These are phyloP conservation scores for Spialia ferax DNA, from an alignment of 2,888 invertebrate genomes.

Conservation along the genomic window DNA sequence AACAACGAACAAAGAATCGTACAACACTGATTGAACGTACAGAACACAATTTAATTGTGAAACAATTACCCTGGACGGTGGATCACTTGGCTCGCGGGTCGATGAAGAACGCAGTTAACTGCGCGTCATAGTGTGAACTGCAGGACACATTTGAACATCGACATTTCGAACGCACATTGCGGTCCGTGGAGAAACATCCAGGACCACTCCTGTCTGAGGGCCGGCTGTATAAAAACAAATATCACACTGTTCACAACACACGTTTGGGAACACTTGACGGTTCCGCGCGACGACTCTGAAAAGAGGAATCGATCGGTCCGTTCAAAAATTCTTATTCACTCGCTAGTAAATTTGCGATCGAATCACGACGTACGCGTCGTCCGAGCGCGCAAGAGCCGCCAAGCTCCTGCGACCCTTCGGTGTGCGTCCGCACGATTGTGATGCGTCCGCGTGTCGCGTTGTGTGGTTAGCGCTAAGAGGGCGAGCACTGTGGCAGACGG, in stretches of 20 bases:
- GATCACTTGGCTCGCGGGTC: slow-evolving; percentile 15
- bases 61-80: slow-evolving; percentile 15
- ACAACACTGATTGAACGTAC: neutral
- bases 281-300: neutral
- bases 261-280: neutral
- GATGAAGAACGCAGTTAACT: slow-evolving; percentile 15
- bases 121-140: slow-evolving; percentile 14
- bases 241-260: neutral
- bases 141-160: slow-evolving; percentile 9
- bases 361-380: neutral
- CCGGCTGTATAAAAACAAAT: slow-evolving; percentile 12
- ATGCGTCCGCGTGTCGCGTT: too few species aligned
- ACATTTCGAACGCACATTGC: slow-evolving; percentile 3
- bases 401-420: neutral
- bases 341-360: too few species aligned
- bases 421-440: neutral
- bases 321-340: neutral
- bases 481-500: neutral
- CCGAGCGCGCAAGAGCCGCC: neutral
- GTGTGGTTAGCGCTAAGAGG: neutral
- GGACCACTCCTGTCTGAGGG: slow-evolving; percentile 11
- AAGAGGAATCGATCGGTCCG: neutral
- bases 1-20: too few species aligned
- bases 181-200: slow-evolving; percentile 11
- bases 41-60: neutral